These are phyloP conservation scores for Myrmecophaga tridactyla DNA, from an alignment of 2,113 vertebrate genomes.

Conservation along the genomic window DNA sequence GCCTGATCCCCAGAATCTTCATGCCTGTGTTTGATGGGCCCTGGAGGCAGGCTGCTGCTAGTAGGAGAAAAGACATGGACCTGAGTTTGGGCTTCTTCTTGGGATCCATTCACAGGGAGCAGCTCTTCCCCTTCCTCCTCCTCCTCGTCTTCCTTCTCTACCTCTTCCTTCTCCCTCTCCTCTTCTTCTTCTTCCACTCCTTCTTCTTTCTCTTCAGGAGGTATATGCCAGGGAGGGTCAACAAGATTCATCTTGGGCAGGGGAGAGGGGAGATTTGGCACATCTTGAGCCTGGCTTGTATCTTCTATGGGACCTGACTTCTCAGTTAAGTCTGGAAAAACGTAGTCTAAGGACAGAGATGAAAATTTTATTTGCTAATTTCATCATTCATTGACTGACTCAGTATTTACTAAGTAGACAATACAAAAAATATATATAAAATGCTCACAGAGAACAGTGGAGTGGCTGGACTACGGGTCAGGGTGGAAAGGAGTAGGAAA, in stretches of 20 bases:
- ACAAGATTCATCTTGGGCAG: conserved; percentile 69
- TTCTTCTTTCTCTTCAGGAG: conserved; percentile 78
- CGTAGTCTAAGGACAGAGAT: conserved; percentile 82
- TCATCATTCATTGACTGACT: not conserved
- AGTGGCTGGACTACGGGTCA: not conserved
- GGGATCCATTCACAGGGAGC: conserved; percentile 81
- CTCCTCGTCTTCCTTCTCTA: conserved; percentile 74
- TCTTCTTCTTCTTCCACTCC: conserved; percentile 82
- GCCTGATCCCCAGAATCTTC: conserved; percentile 75
- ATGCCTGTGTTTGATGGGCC: conserved; percentile 56
- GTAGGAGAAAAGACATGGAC: conserved; percentile 53
- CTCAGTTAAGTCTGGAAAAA: conserved; percentile 82
- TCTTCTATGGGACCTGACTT: conserved; percentile 74
- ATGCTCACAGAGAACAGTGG: not conserved
- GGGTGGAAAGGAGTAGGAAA: not conserved
- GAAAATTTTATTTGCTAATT: not conserved
- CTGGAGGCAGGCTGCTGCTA: conserved; percentile 8
- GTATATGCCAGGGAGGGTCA: conserved; percentile 74
- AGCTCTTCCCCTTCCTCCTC: conserved; percentile 84
- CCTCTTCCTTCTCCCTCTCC: conserved; percentile 77
- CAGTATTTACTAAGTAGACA: not conserved
- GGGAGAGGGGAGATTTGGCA: conserved; percentile 66
- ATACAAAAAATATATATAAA: not conserved
- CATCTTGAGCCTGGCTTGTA: conserved; percentile 65
- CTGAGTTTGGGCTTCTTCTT: conserved; percentile 63